Percentiles rank a stretch among this genome's conserved stretches.
phyloP scores from a whole-genome alignment of 2,113 vertebrate species.

The Cochlearius cochlearius region DNA sequence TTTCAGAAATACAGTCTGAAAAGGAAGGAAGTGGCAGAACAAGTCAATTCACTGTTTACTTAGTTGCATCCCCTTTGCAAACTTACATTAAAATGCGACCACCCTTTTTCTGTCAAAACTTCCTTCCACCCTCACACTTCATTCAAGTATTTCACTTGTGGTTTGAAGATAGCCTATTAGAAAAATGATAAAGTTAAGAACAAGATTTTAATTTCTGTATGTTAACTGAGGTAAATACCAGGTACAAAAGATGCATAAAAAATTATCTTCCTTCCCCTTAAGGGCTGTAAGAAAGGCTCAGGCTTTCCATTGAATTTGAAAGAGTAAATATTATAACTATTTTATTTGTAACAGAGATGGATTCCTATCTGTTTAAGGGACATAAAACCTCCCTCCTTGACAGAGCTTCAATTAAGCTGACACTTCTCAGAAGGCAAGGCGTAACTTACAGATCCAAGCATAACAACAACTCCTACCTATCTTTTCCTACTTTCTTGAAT shows the following conservation, averaged over 20 bases:
- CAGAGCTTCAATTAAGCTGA: constrained; percentile 45
- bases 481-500: background rate
- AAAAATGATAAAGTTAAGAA: background rate
- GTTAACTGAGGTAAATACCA: background rate
- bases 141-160: background rate
- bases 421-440: background rate
- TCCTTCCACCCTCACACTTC: background rate
- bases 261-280: background rate
- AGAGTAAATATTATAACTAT: background rate
- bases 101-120: background rate
- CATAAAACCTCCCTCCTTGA: constrained; percentile 24
- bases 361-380: constrained; percentile 20
- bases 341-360: background rate
- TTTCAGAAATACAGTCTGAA: constrained; percentile 76
- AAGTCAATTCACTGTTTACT: background rate
- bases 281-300: background rate
- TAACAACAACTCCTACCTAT: background rate
- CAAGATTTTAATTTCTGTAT: background rate
- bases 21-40: constrained; percentile 2
- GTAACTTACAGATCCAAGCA: background rate
- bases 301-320: background rate
- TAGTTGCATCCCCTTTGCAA: background rate
- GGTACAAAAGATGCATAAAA: background rate
- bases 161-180: background rate
- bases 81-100: background rate